Conservation (phyloP, 2,888 invertebrate species). For the Lasioglossum lativentre region DNA sequence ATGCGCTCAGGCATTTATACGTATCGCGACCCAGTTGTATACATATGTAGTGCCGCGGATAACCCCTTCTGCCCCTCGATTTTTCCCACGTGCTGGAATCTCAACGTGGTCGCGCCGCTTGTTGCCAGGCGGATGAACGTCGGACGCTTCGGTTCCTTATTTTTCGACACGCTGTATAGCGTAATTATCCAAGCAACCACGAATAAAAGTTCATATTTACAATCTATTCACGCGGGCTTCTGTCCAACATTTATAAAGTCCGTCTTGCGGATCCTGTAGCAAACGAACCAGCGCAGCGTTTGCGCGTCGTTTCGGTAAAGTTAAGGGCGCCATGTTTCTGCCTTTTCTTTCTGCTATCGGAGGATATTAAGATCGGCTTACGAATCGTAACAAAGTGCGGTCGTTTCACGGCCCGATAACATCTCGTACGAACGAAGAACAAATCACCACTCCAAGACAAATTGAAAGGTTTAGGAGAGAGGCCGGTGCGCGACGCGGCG, state of each 20-base stretch:
- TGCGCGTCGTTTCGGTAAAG: too few relatives aligned
- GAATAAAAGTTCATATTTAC: too few relatives aligned
- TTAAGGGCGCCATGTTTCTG: background rate
- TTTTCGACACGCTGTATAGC: background rate
- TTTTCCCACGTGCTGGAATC: slow-evolving; percentile 24
- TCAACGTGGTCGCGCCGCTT: slow-evolving; percentile 5
- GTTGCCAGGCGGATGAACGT: slow-evolving; percentile 27
- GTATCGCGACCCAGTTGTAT: slow-evolving; percentile 10
- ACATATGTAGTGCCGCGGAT: background rate
- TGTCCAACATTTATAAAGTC: too few relatives aligned
- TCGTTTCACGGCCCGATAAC: background rate
- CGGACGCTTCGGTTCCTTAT: background rate
- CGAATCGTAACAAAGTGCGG: background rate
- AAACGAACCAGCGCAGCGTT: too few relatives aligned
- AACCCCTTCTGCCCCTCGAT: background rate
- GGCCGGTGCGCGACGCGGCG: too few relatives aligned
- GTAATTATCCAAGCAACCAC: too few relatives aligned
- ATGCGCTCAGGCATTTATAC: slow-evolving; percentile 12
- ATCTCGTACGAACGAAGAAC: slow-evolving; percentile 6
- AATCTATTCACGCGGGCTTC: too few relatives aligned
- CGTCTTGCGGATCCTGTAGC: too few relatives aligned
- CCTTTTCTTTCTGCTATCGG: background rate
- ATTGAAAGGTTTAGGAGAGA: slow-evolving; percentile 65
- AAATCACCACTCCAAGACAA: slow-evolving; percentile 48
- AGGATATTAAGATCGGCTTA: background rate